Percentiles rank a stretch among this genome's conserved stretches.
Evolutionary conservation across 1,140 invertebrate genomes (phyloP).

Genomic region (Solenopsis fugax): DNA sequence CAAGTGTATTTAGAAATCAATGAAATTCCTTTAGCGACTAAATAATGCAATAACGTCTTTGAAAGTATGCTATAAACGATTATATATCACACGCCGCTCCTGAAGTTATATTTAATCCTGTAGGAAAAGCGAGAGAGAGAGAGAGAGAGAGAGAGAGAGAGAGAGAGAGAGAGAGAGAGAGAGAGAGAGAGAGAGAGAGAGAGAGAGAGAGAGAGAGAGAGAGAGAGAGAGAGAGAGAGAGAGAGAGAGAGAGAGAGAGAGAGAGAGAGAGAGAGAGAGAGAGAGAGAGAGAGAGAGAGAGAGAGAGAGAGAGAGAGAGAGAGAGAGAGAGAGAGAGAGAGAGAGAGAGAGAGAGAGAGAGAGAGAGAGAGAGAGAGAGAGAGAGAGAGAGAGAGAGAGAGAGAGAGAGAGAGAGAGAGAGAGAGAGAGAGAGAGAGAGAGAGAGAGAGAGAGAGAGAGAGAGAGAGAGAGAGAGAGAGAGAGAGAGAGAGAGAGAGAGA

Average conservation of each 20-base stretch:
- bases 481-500: neutral
- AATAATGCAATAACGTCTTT: constrained; percentile 76
- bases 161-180: constrained; percentile 13
- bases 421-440: neutral
- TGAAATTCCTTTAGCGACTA: constrained; percentile 68
- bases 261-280: neutral
- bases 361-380: neutral
- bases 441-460: neutral
- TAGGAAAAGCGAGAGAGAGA: constrained; percentile 22
- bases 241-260: neutral
- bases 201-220: neutral
- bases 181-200: neutral
- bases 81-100: constrained; percentile 64
- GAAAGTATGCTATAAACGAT: constrained; percentile 74
- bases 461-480: constrained; percentile 15
- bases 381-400: constrained; percentile 11
- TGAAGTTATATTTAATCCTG: constrained; percentile 65
- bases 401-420: constrained; percentile 2
- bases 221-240: neutral
- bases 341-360: neutral
- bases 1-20: constrained; percentile 68
- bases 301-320: neutral
- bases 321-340: constrained; percentile 12
- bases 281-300: constrained; percentile 4
- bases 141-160: neutral